Conservation (phyloP, 2,113 vertebrate species). For the Pachycephala philippinensis region DNA sequence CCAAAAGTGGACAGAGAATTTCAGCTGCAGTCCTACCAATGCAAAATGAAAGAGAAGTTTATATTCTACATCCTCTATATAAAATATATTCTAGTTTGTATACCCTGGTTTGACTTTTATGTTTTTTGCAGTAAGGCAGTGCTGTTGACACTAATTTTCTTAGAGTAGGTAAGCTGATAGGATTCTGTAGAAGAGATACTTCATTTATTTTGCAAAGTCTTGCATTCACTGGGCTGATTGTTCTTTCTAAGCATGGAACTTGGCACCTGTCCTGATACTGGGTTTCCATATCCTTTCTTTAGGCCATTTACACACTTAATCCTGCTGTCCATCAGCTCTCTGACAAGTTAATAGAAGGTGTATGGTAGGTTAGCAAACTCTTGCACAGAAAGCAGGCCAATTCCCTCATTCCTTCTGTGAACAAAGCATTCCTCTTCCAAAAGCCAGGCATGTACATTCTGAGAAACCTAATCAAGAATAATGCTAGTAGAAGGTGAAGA, state of each 20-base stretch:
- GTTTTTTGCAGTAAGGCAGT: fast-evolving
- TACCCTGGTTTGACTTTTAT: neutral
- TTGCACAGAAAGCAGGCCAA: neutral
- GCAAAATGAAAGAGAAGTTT: neutral
- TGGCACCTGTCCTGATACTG: neutral
- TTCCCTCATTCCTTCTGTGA: neutral
- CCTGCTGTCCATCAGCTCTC: neutral
- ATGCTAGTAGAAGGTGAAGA: neutral
- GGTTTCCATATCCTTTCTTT: neutral
- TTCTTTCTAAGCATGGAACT: neutral
- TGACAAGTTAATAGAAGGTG: neutral
- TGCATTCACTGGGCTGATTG: neutral
- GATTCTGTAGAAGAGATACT: neutral
- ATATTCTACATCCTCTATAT: neutral
- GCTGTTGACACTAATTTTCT: neutral
- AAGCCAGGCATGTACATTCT: neutral
- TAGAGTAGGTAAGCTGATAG: neutral
- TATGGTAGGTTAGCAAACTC: neutral
- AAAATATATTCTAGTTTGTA: neutral
- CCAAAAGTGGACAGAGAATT: neutral
- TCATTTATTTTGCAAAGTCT: neutral
- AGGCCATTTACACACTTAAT: neutral
- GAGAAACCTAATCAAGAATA: neutral
- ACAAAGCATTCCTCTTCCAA: neutral
- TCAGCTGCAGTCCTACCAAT: neutral